These are phyloP conservation scores for Tympanoctomys barrerae DNA, from an alignment of 2,797 vertebrate genomes.

Conservation along the genomic window DNA sequence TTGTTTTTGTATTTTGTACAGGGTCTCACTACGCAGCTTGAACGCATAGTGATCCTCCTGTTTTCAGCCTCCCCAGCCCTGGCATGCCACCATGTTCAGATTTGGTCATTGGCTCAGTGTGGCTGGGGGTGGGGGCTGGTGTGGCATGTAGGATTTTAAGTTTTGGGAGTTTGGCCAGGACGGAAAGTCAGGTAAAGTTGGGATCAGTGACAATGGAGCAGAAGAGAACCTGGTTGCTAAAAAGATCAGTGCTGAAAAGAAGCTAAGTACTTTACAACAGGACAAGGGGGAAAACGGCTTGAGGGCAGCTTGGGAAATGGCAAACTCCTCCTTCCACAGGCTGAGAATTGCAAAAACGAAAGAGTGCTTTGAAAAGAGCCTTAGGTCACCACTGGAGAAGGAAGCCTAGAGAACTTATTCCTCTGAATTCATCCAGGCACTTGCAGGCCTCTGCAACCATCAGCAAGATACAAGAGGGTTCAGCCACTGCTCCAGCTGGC, in stretches of 20 bases:
- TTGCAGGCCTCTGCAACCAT: neutral
- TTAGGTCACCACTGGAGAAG: neutral
- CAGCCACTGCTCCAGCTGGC: neutral
- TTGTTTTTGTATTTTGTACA: too few relatives aligned
- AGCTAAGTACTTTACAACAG: neutral
- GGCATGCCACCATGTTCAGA: too few relatives aligned
- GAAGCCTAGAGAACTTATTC: neutral
- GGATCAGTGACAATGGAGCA: neutral
- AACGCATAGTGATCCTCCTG: too few relatives aligned
- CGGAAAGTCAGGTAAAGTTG: neutral
- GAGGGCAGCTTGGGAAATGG: neutral
- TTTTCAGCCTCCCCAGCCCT: too few relatives aligned
- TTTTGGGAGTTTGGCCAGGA: neutral
- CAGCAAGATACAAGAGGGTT: neutral
- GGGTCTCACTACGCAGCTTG: too few relatives aligned
- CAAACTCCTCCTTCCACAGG: neutral
- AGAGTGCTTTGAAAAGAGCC: neutral
- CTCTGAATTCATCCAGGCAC: neutral
- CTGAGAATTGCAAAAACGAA: neutral
- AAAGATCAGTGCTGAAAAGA: neutral
- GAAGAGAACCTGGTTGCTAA: neutral
- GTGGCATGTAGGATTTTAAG: neutral
- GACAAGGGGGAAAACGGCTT: neutral
- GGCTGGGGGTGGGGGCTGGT: too few relatives aligned
- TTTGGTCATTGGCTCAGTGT: too few relatives aligned